Evolutionary conservation across 2,113 vertebrate genomes (phyloP).

Genomic region (Hemibagrus wyckioides): DNA sequence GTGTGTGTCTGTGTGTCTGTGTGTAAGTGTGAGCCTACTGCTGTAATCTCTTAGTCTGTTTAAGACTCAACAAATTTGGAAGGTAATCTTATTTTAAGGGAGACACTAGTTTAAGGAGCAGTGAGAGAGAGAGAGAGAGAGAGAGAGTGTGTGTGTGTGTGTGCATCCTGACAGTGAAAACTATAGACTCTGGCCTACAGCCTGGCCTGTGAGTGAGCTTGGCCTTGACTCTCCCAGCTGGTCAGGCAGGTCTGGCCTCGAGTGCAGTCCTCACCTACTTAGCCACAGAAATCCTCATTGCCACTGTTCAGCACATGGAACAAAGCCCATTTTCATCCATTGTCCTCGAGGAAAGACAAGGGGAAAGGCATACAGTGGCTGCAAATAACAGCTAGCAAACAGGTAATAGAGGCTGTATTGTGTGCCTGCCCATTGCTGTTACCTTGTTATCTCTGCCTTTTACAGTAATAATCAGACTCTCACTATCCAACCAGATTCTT

Average conservation of each 20-base stretch:
- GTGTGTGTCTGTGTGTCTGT: background rate
- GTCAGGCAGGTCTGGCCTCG: slow-evolving; percentile 17
- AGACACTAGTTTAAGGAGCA: background rate
- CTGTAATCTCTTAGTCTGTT: background rate
- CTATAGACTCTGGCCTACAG: slow-evolving; percentile 29
- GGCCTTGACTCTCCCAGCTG: slow-evolving; percentile 27
- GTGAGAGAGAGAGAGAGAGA: background rate
- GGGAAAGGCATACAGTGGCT: slow-evolving; percentile 33
- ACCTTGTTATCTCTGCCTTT: slow-evolving; percentile 55
- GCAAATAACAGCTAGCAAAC: slow-evolving; percentile 51
- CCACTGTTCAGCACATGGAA: slow-evolving; percentile 43
- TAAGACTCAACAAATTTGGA: background rate
- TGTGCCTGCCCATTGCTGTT: slow-evolving; percentile 46
- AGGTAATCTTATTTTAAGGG: background rate
- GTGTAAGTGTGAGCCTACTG: background rate
- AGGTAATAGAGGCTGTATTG: slow-evolving; percentile 54
- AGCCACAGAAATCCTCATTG: slow-evolving; percentile 38
- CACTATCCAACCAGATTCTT: slow-evolving; percentile 27
- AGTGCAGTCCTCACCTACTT: slow-evolving; percentile 34
- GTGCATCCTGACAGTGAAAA: slow-evolving; percentile 1
- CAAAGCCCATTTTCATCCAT: slow-evolving; percentile 51
- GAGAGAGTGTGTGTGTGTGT: background rate
- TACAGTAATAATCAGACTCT: slow-evolving; percentile 54
- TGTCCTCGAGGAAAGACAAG: slow-evolving; percentile 44
- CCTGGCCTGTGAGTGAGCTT: slow-evolving; percentile 34